Conservation (phyloP, 2,113 vertebrate species). For the Brachypodius melanocephalos region DNA sequence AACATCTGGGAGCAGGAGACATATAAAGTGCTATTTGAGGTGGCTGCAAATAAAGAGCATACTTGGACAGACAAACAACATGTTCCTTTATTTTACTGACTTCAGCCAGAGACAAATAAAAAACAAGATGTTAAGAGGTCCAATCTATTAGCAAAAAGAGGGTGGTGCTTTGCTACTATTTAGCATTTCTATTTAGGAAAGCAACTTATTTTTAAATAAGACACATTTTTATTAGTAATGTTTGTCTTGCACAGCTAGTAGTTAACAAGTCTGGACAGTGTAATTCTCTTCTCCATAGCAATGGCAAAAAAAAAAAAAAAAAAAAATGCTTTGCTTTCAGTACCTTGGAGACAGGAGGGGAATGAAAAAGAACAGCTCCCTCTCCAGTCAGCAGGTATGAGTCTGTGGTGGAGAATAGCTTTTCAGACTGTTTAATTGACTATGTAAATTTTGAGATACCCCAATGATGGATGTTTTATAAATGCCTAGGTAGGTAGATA, state of each 20-base stretch:
- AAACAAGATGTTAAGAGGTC: not conserved
- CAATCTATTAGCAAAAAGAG: not conserved
- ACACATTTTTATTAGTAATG: not conserved
- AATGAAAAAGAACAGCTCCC: slow-evolving; percentile 7
- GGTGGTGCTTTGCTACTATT: not conserved
- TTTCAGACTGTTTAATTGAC: not conserved
- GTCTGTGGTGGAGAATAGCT: not conserved
- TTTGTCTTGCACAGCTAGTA: not conserved
- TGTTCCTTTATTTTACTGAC: not conserved
- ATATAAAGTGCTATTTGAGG: not conserved
- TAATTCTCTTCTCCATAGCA: not conserved
- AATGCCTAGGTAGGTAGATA: slow-evolving; percentile 25
- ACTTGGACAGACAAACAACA: not conserved
- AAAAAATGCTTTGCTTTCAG: not conserved
- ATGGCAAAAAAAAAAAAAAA: not conserved
- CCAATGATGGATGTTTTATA: slow-evolving; percentile 36
- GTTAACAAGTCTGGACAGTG: not conserved
- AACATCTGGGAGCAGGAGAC: not conserved
- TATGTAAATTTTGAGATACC: not conserved
- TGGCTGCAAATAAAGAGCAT: not conserved
- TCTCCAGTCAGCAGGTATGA: not conserved
- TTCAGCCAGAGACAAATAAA: not conserved
- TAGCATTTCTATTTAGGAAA: not conserved
- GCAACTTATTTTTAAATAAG: not conserved
- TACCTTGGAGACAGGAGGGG: not conserved